Percentiles rank a stretch among this genome's conserved stretches.
phyloP scores from a whole-genome alignment of 2,113 vertebrate genomes.

The Alethe diademata region DNA sequence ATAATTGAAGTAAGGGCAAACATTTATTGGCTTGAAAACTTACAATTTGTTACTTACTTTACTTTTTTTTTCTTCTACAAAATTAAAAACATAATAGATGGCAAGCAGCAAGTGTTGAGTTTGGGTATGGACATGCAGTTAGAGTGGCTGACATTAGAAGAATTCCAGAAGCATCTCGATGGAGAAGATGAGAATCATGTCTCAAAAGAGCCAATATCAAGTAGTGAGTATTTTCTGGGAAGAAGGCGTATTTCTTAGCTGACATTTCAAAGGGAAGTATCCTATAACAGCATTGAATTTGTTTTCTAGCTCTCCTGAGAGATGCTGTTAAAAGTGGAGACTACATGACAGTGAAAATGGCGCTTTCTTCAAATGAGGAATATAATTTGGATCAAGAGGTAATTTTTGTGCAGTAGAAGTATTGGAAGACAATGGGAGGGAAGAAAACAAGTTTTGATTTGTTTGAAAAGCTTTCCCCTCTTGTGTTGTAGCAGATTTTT shows the following conservation, averaged over 20 bases:
- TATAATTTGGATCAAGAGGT: constrained; percentile 98
- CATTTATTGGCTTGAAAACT: neutral
- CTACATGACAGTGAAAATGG: constrained; percentile 92
- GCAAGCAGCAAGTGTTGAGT: constrained; percentile 78
- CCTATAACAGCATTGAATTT: neutral
- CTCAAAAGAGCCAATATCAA: constrained; percentile 77
- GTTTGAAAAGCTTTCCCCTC: neutral
- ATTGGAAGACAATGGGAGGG: neutral
- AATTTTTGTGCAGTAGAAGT: neutral
- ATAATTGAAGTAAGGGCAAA: neutral
- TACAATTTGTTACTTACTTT: neutral
- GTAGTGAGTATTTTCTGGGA: constrained; percentile 77
- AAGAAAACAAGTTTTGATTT: neutral
- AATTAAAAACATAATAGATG: constrained; percentile 39
- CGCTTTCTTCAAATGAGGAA: constrained; percentile 90
- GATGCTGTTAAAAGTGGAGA: constrained; percentile 96
- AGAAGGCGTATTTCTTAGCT: neutral
- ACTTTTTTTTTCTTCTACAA: neutral
- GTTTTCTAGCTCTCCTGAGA: constrained; percentile 83
- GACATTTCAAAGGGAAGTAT: neutral
- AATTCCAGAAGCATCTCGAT: constrained; percentile 95
- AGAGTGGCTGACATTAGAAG: constrained; percentile 94
- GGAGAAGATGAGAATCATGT: constrained; percentile 86
- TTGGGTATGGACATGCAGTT: constrained; percentile 94
- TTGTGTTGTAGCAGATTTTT: neutral